Evolutionary conservation across 2,888 invertebrate genomes (phyloP), one percentile per base, ranked within the genome.

Genomic region (Meganola albula): DNA sequence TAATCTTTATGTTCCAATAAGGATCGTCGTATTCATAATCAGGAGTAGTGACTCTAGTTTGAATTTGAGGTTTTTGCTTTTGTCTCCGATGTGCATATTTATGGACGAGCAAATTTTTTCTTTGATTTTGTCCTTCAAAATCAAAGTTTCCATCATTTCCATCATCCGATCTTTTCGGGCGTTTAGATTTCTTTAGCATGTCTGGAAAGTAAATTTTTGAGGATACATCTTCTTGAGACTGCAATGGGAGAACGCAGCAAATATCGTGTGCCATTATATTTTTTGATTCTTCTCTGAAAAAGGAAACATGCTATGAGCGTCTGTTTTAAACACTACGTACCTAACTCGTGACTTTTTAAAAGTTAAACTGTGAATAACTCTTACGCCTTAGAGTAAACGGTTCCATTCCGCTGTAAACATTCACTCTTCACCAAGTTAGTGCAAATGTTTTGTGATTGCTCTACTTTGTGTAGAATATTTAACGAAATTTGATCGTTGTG

Each of bases 1-100:
- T 71, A 2, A 53, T 38, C 57, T 79, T 84, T 6, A 84, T 65
- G 52, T 85, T 85, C 68, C 69, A 77, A 41, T 84, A 85, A 1
- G 84, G 84, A 45, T 85, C 84, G 18, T 60, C 54, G 13, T 78
- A 37, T 12, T 54, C 72, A 10, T 74, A 61, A 24, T 69, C 68
- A 9, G 63, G 51, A 18, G 66, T 65, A 2, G 67, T 64, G 27
- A 76, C 67, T 44, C 43, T 59, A 9, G 51, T 44, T 14, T 53
- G 43, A 10, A 54, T 37, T 8, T 48, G 27, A 7, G 38, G 42
- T 18, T 52, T 66, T n/a, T 39, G 10, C 41, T 58, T 64, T 10
- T 43, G 40, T 12, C 35, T 40, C 27, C 62, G 53, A 12, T 48
- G 34, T 10, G 45, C 38, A 40, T 63, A 60, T 56, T 53, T 71